Percentiles rank a stretch among this genome's conserved stretches.
Conservation (phyloP, 64 coral and sea anemone species). For the Montipora cactus region DNA sequence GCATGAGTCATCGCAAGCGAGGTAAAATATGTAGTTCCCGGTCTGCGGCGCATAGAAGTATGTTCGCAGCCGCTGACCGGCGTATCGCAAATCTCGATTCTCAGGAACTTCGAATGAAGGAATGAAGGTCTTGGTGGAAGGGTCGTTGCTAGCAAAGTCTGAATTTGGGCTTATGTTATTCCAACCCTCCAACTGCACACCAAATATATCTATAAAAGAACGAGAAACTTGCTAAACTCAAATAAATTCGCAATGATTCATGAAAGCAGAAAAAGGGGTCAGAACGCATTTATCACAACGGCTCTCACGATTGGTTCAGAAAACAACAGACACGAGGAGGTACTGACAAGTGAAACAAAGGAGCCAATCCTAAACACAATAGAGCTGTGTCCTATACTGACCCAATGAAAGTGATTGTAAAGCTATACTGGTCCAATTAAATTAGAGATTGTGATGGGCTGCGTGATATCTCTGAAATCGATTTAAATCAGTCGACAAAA, state of each 20-base stretch:
- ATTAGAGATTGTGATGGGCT: no score
- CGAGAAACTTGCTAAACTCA: not conserved
- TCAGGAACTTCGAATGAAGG: conserved; percentile 42
- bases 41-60: conserved; percentile 77
- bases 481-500: no score
- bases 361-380: no score
- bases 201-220: not conserved
- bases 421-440: no score
- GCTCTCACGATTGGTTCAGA: no score
- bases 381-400: no score
- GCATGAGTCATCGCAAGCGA: conserved; percentile 85
- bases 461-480: no score
- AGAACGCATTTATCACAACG: no score
- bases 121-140: conserved; percentile 31
- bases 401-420: no score
- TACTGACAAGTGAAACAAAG: no score
- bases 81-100: not conserved
- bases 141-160: not conserved
- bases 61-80: conserved; percentile 63
- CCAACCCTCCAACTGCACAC: conserved; percentile 60
- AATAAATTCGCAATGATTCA: not conserved
- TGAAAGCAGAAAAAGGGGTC: no score
- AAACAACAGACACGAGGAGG: no score
- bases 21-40: conserved; percentile 75
- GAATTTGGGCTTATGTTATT: not conserved